Percentiles rank a stretch among this genome's conserved stretches.
Evolutionary conservation across 2,888 invertebrate genomes (phyloP).

Genomic region (Caprella mutica): DNA sequence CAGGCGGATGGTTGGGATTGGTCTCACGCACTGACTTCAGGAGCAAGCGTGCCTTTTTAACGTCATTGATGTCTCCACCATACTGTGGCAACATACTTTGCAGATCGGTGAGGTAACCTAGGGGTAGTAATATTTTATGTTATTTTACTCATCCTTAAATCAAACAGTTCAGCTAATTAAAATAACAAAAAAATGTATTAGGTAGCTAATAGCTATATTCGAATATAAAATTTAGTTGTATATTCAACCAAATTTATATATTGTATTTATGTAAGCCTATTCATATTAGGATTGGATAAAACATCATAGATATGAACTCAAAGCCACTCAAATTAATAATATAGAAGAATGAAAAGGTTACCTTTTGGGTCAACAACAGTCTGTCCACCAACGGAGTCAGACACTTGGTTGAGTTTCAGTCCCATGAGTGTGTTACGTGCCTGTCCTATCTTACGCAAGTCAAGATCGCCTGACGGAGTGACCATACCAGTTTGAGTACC

Average conservation of each 20-base stretch:
- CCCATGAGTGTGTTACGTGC: slow-evolving; percentile 98
- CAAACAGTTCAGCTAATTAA: too few species aligned
- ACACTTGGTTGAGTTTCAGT: slow-evolving; percentile 91
- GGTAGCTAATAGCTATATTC: too few species aligned
- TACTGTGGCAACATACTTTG: slow-evolving; percentile 99
- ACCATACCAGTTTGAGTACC: slow-evolving; percentile 39
- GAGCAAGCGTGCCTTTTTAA: slow-evolving; percentile 87
- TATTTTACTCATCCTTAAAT: too few species aligned
- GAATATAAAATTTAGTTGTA: too few species aligned
- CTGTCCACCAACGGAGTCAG: slow-evolving; percentile 97
- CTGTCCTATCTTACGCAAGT: slow-evolving; percentile 95
- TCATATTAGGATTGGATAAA: too few species aligned
- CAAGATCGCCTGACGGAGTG: slow-evolving; percentile 62
- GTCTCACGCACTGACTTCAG: slow-evolving; percentile 91
- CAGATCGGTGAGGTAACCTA: slow-evolving; percentile 97
- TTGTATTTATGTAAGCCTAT: too few species aligned
- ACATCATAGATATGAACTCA: too few species aligned
- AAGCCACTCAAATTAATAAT: too few species aligned
- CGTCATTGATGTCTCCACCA: slow-evolving; percentile 59
- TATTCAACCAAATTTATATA: too few species aligned
- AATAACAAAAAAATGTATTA: too few species aligned
- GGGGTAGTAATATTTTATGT: too few species aligned
- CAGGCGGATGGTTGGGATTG: slow-evolving; percentile 98
- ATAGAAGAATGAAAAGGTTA: too few species aligned
- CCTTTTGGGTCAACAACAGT: slow-evolving; percentile 97